Evolutionary conservation across 2,797 vertebrate genomes (phyloP), one percentile per base, ranked within the genome.

Genomic region (Scolopax rusticola): DNA sequence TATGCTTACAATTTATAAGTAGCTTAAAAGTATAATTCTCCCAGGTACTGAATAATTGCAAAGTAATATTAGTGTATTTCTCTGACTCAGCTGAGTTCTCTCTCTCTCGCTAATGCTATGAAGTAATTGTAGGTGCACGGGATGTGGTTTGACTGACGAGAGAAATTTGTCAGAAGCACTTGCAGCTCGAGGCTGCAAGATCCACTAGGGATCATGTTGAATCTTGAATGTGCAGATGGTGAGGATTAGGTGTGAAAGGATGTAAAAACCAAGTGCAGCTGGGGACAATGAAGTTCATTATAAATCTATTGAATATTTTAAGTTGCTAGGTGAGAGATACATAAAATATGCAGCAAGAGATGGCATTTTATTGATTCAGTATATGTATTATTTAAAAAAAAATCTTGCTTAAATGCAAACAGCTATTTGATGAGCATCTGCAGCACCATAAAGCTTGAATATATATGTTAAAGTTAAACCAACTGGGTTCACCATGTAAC

Each of bases 171-270:
- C 80, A 76, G 92, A 95, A 75, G 77, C 76, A 64, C 68, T 84
- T 36, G 36, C 88, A 87, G 86, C 93, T 86, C 84, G 69, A 92
- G 94, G 80, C 69, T 91, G 95, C 76, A 60, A 90, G 88, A 78
- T 91, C 85, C 91, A 63, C 43, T 3, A 90, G 92, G 89, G 80
- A 94, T 84, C 85, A 8, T 84, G 92, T 89, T 78, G 95, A 84
- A 95, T 95, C 86, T 77, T 51, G 54, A 91, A 59, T 28, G 73
- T 93, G 89, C 90, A 94, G 92, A 96, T 96, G 95, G 94, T 54
- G 76, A 90, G 92, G 92, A 95, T 97, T 95, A 93, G 93, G 84
- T 96, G 90, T 90, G 93, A 96, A 94, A 93, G 80, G 69, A 85
- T 90, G 77, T 82, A 75, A 91, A 94, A 95, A 57, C 27, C 77